Conservation (phyloP, 2,888 invertebrate genomes). For the Netelia virgata region DNA sequence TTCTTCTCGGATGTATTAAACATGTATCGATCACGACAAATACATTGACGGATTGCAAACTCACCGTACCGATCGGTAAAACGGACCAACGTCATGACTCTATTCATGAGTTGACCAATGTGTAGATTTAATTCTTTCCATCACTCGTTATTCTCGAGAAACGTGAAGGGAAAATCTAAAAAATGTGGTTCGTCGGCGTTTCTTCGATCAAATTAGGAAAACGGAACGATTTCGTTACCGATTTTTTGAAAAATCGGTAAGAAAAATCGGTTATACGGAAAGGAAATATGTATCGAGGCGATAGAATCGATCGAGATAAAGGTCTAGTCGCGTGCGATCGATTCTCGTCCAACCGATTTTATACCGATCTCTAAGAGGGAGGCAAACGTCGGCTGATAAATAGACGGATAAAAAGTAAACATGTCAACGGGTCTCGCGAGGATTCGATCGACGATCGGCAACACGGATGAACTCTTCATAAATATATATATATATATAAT, state of each 20-base stretch:
- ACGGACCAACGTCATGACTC: conserved; percentile 76
- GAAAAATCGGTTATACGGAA: conserved; percentile 37
- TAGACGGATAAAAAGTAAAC: conserved; percentile 66
- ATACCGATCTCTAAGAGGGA: conserved; percentile 17
- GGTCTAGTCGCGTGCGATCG: conserved; percentile 53
- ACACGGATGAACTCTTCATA: conserved; percentile 37
- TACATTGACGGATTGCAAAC: conserved; percentile 66
- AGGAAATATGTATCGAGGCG: background rate
- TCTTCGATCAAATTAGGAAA: background rate
- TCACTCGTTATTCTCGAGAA: background rate
- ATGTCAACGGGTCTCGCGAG: conserved; percentile 77
- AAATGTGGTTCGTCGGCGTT: background rate
- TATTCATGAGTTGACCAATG: conserved; percentile 80
- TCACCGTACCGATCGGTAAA: conserved; percentile 72
- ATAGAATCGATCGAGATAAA: background rate
- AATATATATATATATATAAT: background rate
- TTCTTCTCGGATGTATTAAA: conserved; percentile 13
- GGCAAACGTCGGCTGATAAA: conserved; percentile 47
- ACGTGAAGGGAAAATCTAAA: background rate
- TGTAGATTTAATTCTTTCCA: conserved; percentile 37
- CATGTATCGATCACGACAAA: conserved; percentile 20
- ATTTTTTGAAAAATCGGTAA: background rate
- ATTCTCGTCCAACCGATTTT: conserved; percentile 65
- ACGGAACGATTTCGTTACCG: no score
- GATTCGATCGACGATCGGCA: conserved; percentile 66